A percentile compares a stretch with the other conserved stretches of the same genome.
phyloP scores from a whole-genome alignment of 2,113 vertebrate genomes.

The Trematocara marginatum region DNA sequence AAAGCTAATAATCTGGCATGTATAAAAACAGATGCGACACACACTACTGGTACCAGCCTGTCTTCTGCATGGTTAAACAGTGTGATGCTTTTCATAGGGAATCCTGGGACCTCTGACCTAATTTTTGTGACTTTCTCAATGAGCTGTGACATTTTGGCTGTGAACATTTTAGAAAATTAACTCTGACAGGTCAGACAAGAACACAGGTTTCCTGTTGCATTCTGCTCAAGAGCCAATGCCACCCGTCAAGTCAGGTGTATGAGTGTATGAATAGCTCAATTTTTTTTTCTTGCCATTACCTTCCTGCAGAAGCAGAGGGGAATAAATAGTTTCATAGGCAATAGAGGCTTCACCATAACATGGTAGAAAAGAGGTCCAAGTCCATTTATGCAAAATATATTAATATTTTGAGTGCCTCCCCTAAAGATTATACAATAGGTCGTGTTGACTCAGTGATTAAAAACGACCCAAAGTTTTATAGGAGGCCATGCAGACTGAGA shows the following conservation, averaged over 20 bases:
- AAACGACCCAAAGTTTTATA: not conserved
- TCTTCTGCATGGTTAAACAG: not conserved
- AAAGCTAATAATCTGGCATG: not conserved
- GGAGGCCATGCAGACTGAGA: not conserved
- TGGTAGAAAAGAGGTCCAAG: not conserved
- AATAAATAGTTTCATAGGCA: not conserved
- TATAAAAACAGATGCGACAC: not conserved
- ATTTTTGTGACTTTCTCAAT: not conserved
- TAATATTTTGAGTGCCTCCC: not conserved
- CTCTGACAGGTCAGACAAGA: slow-evolving; percentile 5
- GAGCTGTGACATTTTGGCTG: slow-evolving; percentile 31
- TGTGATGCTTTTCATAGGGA: not conserved
- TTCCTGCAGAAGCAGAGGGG: not conserved
- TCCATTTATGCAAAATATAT: not conserved
- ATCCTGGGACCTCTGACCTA: slow-evolving; percentile 7
- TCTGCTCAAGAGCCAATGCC: not conserved
- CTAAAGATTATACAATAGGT: not conserved
- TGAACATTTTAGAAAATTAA: slow-evolving; percentile 6
- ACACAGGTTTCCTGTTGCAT: slow-evolving; percentile 34
- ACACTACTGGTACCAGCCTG: not conserved
- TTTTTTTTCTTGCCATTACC: not conserved
- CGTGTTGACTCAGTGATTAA: not conserved
- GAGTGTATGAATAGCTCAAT: not conserved
- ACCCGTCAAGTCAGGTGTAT: slow-evolving; percentile 22
- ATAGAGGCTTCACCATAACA: not conserved